Base-by-base conservation (phyloP, 2,888 invertebrate species). In the Oscheius sp. region DNA sequence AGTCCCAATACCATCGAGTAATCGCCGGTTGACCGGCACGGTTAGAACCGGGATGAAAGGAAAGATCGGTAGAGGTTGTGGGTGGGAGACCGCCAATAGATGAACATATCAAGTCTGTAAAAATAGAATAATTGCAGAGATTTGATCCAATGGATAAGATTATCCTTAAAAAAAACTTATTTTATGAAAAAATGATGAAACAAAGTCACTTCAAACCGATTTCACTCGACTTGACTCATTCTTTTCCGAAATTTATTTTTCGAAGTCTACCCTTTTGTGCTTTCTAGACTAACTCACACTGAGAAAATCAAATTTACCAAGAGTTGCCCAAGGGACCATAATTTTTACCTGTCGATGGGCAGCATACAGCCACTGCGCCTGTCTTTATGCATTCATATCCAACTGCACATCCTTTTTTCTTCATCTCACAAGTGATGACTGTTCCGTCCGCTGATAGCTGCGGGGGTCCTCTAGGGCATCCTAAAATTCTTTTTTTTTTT, bases 1-100 rank as follows among this genome's bases (percentile, higher is more conserved):
- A 49, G 41, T 82, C 76, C 79, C 77, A 81, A 66, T 73, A 81
- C 75, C 76, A 80, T 33, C 70, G 20, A 17, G 59, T 59, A 4
- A 44, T 17, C 8, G 80, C 45, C 9, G 64, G 68, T 28, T 59
- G 36, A 17, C 77, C 77, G 20, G 65, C 61, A 45, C 76, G 14
- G 47, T 74, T 74, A 0, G 78, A 75, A 20, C 82, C 82, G 2
- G 68, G 61, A 33, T 75, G 75, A 41, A 66, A 82, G 3, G 73
- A 70, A 9, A 68, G n/a, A 24, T 59, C 59, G 5, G 26, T n/a
- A n/a, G 51, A 12, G 6, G 28, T 26, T 24, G 17, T 2, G 12
- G 24, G 17, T 5, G 44, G 41, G 9, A 47, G n/a, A 8, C 44
- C 49, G 24, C 51, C 51, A 9, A n/a, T 26, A 9, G 26, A n/a